Evolutionary conservation across 2,113 vertebrate species (phyloP), one percentile per base, ranked within the genome.

Genomic region (Erythrocercus mccallii): DNA sequence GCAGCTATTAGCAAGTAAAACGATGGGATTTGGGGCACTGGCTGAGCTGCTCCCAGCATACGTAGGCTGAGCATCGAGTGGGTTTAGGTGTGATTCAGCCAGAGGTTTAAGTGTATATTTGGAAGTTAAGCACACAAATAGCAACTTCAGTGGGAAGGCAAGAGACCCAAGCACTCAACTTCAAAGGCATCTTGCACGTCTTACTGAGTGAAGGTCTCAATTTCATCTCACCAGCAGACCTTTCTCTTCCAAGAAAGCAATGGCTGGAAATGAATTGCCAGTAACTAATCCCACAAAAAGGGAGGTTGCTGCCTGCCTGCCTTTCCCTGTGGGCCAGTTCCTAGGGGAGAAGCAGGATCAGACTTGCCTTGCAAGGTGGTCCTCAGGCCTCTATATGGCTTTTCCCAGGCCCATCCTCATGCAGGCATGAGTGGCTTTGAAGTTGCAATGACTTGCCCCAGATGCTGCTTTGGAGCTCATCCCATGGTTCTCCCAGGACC

Each of bases 1-100:
- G 60, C 87, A 74, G 81, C 84, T 88, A 61, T 82, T 83, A 74
- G 72, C 73, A 51, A 91, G 86, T 73, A 64, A 91, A 95, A 77
- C 15, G 7, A 25, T 73, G 70, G 72, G 64, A 33, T 78, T 64
- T 3, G 2, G 40, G 68, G 58, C 73, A 25, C 60, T 77, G 81
- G 33, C 78, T 66, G 62, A 48, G 70, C 51, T 93, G 85, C 50
- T 79, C 15, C 70, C 2, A 0, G 81, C 5, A 0, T 24, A 12
- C 1, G 37, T 40, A 11, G 66, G 37, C 82, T 85, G 66, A 76
- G 53, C 0, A 0, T 24, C 9, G 12, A 57, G 51, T 38, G 68
- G 33, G 35, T 62, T 92, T 81, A 66, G 86, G 71, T 93, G 73
- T 81, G 50, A 73, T 78, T 66, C 81, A 72, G 66, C 17, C 27